Evolutionary conservation across 1,140 invertebrate genomes (phyloP).

Genomic region (Gerris buenoi): DNA sequence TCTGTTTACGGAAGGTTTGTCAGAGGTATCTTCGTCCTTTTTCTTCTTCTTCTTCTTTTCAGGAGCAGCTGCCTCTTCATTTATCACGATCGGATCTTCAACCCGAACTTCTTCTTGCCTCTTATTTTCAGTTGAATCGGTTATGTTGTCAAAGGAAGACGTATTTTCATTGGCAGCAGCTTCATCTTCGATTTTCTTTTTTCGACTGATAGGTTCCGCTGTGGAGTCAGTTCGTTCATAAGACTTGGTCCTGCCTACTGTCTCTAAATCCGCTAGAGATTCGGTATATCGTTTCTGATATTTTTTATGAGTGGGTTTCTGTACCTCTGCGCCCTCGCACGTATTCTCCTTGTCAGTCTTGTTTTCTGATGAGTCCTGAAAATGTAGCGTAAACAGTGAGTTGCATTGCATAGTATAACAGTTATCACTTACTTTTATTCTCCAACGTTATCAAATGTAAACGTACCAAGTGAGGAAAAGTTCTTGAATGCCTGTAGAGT

Average conservation of each 20-base stretch:
- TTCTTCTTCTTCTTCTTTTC: conserved; percentile 7
- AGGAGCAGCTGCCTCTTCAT: not conserved
- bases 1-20: conserved; percentile 1
- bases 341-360: not conserved
- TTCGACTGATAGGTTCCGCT: not conserved
- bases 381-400: too few species aligned
- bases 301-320: not conserved
- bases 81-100: not conserved
- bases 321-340: not conserved
- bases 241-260: too few species aligned
- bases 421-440: not conserved
- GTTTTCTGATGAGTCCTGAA: too few species aligned
- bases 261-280: too few species aligned
- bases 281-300: not conserved
- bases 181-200: not conserved
- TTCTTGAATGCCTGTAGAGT: not conserved
- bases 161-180: not conserved
- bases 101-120: not conserved
- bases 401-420: not conserved
- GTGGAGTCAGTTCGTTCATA: not conserved
- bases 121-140: not conserved
- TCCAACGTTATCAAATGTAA: not conserved
- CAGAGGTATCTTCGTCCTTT: not conserved
- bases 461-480: not conserved
- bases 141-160: not conserved